These are phyloP conservation scores for Diceros bicornis DNA, from an alignment of 2,797 vertebrate genomes.

Conservation along the genomic window DNA sequence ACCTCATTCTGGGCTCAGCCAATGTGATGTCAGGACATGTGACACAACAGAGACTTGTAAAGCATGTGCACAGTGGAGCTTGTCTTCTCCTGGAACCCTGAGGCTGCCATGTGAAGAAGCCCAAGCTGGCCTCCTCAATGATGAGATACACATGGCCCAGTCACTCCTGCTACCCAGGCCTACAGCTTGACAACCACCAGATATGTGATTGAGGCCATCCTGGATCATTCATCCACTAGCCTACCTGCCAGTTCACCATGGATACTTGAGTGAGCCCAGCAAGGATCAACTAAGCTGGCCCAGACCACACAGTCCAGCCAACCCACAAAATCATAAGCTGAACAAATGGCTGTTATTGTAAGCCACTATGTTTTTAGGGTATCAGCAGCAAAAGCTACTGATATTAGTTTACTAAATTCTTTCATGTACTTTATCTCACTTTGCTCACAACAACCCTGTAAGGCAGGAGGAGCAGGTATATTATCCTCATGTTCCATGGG, in stretches of 20 bases:
- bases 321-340: background rate
- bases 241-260: background rate
- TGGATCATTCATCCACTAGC: background rate
- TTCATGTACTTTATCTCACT: background rate
- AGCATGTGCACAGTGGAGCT: background rate
- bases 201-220: background rate
- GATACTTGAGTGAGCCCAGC: background rate
- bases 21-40: background rate
- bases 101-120: background rate
- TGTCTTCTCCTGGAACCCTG: background rate
- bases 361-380: background rate
- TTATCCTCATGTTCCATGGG: background rate
- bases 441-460: background rate
- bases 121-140: background rate
- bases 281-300: background rate
- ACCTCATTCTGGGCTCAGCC: background rate
- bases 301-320: background rate
- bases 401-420: background rate
- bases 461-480: background rate
- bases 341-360: background rate
- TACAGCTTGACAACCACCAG: background rate
- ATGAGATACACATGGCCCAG: background rate
- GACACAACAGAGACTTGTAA: background rate
- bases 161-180: background rate
- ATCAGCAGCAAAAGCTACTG: background rate